These are phyloP conservation scores for Andrena haemorrhoa DNA, from an alignment of 2,888 invertebrate species.

Conservation along the genomic window DNA sequence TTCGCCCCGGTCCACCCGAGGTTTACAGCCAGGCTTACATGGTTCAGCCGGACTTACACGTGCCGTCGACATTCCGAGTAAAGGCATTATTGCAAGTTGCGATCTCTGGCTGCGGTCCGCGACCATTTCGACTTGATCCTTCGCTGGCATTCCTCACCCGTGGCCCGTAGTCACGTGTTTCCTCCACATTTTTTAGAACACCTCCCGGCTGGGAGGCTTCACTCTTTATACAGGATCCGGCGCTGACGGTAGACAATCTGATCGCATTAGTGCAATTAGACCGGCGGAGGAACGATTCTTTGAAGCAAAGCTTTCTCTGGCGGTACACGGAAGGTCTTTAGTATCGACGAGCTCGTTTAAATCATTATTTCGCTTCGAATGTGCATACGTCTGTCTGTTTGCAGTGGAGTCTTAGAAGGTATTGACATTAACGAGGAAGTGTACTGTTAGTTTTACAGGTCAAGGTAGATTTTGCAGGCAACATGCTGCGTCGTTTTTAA, in stretches of 20 bases:
- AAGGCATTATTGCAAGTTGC: slow-evolving; percentile 65
- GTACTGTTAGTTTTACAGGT: not conserved
- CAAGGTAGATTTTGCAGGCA: not conserved
- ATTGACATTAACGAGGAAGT: not conserved
- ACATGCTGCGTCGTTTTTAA: too few species aligned
- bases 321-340: not conserved
- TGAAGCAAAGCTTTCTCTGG: not conserved
- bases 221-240: slow-evolving; percentile 13
- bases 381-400: not conserved
- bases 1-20: slow-evolving; percentile 68
- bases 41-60: slow-evolving; percentile 67
- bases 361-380: slow-evolving; percentile 8
- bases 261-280: slow-evolving; percentile 36
- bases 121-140: slow-evolving; percentile 59
- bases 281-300: slow-evolving; percentile 3
- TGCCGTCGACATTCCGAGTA: slow-evolving; percentile 58
- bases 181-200: slow-evolving; percentile 21
- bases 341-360: slow-evolving; percentile 21
- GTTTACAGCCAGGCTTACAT: slow-evolving; percentile 77
- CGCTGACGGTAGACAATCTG: not conserved
- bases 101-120: slow-evolving; percentile 56
- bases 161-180: slow-evolving; percentile 26
- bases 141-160: slow-evolving; percentile 42
- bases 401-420: not conserved
- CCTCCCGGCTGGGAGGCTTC: not conserved